phyloP scores from a whole-genome alignment of 2,113 vertebrate genomes.

The Ophthalmolycus amberensis region DNA sequence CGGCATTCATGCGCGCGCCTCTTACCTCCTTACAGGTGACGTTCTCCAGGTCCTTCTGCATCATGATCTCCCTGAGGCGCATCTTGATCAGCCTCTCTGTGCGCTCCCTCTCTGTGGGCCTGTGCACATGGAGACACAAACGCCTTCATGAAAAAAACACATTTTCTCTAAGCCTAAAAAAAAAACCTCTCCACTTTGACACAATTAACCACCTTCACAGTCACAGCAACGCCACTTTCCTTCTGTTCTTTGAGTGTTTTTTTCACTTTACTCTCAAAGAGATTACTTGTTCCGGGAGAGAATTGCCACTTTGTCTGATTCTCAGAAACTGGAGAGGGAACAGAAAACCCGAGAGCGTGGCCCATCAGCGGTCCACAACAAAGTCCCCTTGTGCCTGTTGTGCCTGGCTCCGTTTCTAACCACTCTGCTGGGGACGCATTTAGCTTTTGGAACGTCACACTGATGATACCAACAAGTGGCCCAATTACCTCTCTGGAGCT shows the following conservation, averaged over 20 bases:
- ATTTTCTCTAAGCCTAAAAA: neutral
- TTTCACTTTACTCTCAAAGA: conserved; percentile 45
- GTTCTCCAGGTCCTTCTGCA: conserved; percentile 98
- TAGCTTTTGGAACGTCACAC: conserved; percentile 51
- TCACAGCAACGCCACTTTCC: neutral
- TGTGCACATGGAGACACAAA: conserved; percentile 79
- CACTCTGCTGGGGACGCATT: conserved; percentile 47
- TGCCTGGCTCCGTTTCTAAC: conserved; percentile 43
- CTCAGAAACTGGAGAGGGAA: conserved; percentile 63
- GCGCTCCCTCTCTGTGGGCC: conserved; percentile 95
- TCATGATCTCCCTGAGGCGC: conserved; percentile 97
- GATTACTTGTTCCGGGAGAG: conserved; percentile 51
- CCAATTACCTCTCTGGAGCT: conserved; percentile 63
- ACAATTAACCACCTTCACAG: conserved; percentile 34
- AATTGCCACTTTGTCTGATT: conserved; percentile 64
- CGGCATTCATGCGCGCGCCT: conserved; percentile 55
- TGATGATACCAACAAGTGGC: conserved; percentile 66
- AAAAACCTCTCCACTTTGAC: neutral
- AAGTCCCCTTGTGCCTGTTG: conserved; percentile 57
- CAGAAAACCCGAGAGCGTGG: conserved; percentile 40
- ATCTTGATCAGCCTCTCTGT: conserved; percentile 95
- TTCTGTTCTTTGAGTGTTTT: conserved; percentile 40
- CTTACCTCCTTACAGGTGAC: conserved; percentile 97
- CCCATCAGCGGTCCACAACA: conserved; percentile 47
- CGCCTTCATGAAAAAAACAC: conserved; percentile 23